phyloP scores from a whole-genome alignment of 1,140 invertebrate species.

The Pseudomyrmex flavicornis region DNA sequence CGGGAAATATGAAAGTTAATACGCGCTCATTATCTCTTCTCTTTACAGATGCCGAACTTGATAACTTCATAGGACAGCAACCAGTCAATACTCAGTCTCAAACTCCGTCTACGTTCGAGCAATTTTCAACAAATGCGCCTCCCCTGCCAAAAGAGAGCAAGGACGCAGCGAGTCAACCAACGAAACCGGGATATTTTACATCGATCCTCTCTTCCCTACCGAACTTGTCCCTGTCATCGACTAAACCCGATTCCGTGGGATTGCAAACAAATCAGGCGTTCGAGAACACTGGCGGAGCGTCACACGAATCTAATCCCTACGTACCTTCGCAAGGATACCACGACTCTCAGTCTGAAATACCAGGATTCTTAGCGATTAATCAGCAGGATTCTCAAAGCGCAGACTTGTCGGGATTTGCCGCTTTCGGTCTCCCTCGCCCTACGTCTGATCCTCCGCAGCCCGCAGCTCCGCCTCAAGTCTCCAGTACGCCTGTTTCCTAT shows the following conservation, averaged over 20 bases:
- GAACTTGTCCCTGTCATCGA: conserved; percentile 78
- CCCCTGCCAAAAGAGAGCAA: conserved; percentile 46
- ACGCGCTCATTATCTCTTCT: conserved; percentile 5
- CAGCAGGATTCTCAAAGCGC: conserved; percentile 52
- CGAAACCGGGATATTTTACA: conserved; percentile 79
- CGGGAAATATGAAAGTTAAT: not conserved
- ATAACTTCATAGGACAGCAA: conserved; percentile 75
- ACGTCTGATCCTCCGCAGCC: conserved; percentile 19
- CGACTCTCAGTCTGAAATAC: conserved; percentile 33
- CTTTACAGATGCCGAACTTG: conserved; percentile 75
- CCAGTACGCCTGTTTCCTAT: conserved; percentile 77
- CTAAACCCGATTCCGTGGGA: conserved; percentile 65
- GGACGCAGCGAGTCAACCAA: conserved; percentile 63
- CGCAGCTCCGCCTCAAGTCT: conserved; percentile 37
- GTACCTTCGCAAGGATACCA: conserved; percentile 39
- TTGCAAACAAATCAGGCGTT: conserved; percentile 40
- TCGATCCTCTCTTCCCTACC: conserved; percentile 82
- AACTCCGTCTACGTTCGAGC: not conserved
- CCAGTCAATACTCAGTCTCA: conserved; percentile 27
- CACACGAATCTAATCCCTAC: conserved; percentile 59
- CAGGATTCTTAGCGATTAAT: conserved; percentile 55
- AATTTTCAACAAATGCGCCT: conserved; percentile 33
- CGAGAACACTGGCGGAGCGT: conserved; percentile 29
- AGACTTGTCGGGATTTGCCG: conserved; percentile 50
- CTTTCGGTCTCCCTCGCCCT: conserved; percentile 22